phyloP scores from a whole-genome alignment of 2,888 invertebrate genomes.

The Anagyrus pseudococci region DNA sequence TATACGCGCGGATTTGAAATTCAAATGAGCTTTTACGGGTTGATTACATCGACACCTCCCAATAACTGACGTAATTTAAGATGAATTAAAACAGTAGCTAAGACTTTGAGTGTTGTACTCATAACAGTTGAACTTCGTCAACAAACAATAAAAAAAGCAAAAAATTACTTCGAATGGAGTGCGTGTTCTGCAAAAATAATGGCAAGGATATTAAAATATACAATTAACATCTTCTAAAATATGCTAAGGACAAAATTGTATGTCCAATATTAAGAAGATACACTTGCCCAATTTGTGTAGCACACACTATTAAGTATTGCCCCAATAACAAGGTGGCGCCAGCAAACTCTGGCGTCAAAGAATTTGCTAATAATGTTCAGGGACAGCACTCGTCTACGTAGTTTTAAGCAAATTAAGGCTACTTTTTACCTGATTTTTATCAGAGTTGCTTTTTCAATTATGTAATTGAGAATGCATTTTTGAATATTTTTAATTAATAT shows the following conservation, averaged over 20 bases:
- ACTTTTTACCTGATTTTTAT: constrained; percentile 8
- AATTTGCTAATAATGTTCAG: constrained; percentile 49
- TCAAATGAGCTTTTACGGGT: no score
- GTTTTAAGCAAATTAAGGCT: constrained; percentile 43
- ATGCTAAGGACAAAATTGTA: constrained; percentile 67
- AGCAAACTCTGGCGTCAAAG: constrained; percentile 43
- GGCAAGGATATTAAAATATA: constrained; percentile 72
- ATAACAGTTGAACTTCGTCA: constrained; percentile 54
- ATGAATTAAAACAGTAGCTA: constrained; percentile 66
- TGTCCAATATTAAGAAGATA: constrained; percentile 78
- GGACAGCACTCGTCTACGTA: constrained; percentile 53
- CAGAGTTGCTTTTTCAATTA: background rate
- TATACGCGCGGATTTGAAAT: no score
- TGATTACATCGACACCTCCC: background rate
- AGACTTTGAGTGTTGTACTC: constrained; percentile 64
- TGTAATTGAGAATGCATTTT: background rate
- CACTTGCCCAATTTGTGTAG: constrained; percentile 74
- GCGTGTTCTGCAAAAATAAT: constrained; percentile 82
- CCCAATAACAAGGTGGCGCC: constrained; percentile 64
- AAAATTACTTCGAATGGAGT: constrained; percentile 62
- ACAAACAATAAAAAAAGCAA: constrained; percentile 53
- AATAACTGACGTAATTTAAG: constrained; percentile 63
- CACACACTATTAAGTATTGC: constrained; percentile 83
- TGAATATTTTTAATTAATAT: no score
- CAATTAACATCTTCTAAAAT: constrained; percentile 71